Evolutionary conservation across 2,888 invertebrate genomes (phyloP).

Genomic region (Fragum whitleyi): DNA sequence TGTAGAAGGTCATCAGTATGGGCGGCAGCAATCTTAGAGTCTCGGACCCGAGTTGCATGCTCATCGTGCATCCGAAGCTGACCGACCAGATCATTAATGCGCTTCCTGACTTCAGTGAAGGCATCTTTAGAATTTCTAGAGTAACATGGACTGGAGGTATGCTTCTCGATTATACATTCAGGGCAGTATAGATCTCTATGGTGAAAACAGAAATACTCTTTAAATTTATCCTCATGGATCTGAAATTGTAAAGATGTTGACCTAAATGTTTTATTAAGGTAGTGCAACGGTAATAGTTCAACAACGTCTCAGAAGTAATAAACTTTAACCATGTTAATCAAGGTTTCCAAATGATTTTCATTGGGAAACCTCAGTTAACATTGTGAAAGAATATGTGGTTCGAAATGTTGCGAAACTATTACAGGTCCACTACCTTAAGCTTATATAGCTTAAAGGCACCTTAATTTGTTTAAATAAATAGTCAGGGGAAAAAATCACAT

Average conservation of each 20-base stretch:
- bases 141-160: slow-evolving; percentile 60
- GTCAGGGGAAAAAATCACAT: too few relatives aligned
- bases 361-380: too few relatives aligned
- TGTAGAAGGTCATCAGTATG: slow-evolving; percentile 61
- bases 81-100: slow-evolving; percentile 57
- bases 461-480: too few relatives aligned
- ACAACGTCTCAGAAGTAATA: too few relatives aligned
- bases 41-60: slow-evolving; percentile 44
- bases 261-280: not conserved
- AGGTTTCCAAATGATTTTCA: too few relatives aligned
- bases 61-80: slow-evolving; percentile 62
- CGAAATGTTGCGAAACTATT: too few relatives aligned
- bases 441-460: not conserved
- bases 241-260: slow-evolving; percentile 7
- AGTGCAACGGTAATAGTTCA: too few relatives aligned
- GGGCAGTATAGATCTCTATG: slow-evolving; percentile 62
- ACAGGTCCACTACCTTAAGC: too few relatives aligned
- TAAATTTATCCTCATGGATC: slow-evolving; percentile 63
- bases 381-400: too few relatives aligned
- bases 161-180: slow-evolving; percentile 65
- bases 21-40: slow-evolving; percentile 53
- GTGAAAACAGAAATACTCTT: slow-evolving; percentile 65
- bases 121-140: slow-evolving; percentile 56
- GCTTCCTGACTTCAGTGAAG: slow-evolving; percentile 57
- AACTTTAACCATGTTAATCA: too few relatives aligned